Evolutionary conservation across 2,797 vertebrate species (phyloP).

Genomic region (Okamejei kenojei): DNA sequence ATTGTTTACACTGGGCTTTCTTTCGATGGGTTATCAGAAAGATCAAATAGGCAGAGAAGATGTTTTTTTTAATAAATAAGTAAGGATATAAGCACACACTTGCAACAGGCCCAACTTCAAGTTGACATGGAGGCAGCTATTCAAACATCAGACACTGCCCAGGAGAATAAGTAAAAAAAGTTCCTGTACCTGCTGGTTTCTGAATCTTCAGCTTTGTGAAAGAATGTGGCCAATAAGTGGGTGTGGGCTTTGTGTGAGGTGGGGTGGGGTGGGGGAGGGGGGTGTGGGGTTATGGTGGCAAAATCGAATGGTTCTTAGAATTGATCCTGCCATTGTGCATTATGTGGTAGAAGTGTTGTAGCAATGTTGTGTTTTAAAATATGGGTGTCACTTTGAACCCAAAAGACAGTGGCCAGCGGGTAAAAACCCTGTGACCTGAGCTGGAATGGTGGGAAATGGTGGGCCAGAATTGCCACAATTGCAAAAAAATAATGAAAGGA

Average conservation of each 20-base stretch:
- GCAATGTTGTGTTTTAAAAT: slow-evolving; percentile 3
- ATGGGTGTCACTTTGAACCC: not conserved
- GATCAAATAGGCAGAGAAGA: not conserved
- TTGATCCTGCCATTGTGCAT: not conserved
- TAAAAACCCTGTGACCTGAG: not conserved
- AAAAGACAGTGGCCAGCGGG: not conserved
- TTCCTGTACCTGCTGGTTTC: not conserved
- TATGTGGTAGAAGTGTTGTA: not conserved
- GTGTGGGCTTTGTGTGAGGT: not conserved
- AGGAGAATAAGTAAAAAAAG: not conserved
- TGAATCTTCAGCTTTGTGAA: not conserved
- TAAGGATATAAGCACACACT: not conserved
- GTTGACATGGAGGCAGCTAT: not conserved
- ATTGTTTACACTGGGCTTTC: not conserved
- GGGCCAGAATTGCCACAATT: too few species aligned
- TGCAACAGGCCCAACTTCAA: not conserved
- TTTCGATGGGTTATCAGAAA: not conserved
- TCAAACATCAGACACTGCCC: not conserved
- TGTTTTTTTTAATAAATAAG: not conserved
- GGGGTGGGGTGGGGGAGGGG: not conserved
- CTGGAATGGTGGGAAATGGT: not conserved
- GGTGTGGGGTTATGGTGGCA: not conserved
- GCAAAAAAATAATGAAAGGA: not conserved
- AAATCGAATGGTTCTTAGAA: not conserved
- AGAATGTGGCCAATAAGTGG: not conserved